Evolutionary conservation across 1,140 invertebrate species (phyloP).

Genomic region (Belonocnema kinseyi): DNA sequence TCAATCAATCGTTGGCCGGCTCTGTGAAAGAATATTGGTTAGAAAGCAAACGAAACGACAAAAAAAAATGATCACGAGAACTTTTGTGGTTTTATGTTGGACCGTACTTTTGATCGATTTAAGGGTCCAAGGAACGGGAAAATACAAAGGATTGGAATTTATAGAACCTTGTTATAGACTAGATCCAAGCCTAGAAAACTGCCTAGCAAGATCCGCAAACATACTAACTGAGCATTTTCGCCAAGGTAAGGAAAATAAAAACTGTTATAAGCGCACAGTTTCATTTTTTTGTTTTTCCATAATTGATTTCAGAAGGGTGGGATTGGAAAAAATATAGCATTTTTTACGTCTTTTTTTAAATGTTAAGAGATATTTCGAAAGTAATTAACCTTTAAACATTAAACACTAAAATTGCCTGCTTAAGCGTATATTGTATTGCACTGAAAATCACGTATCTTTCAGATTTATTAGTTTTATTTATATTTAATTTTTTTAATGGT

Average conservation of each 20-base stretch:
- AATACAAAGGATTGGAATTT: conserved; percentile 73
- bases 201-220: conserved; percentile 84
- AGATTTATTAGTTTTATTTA: too few species aligned
- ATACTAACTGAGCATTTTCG: conserved; percentile 81
- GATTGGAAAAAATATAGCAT: too few species aligned
- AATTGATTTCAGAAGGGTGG: too few species aligned
- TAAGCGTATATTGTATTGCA: too few species aligned
- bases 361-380: too few species aligned
- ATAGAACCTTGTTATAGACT: conserved; percentile 81
- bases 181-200: conserved; percentile 83
- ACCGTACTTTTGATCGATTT: conserved; percentile 40
- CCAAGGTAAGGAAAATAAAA: conserved; percentile 67
- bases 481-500: too few species aligned
- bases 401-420: too few species aligned
- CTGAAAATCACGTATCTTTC: too few species aligned
- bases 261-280: background rate
- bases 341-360: too few species aligned
- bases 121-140: conserved; percentile 56
- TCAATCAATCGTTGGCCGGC: background rate
- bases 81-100: conserved; percentile 42
- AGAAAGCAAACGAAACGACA: background rate
- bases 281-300: too few species aligned
- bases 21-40: background rate
- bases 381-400: too few species aligned
- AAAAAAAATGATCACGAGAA: conserved; percentile 35